These are phyloP conservation scores for Neelides sp. DNA, from an alignment of 1,140 invertebrate genomes.

Conservation along the genomic window DNA sequence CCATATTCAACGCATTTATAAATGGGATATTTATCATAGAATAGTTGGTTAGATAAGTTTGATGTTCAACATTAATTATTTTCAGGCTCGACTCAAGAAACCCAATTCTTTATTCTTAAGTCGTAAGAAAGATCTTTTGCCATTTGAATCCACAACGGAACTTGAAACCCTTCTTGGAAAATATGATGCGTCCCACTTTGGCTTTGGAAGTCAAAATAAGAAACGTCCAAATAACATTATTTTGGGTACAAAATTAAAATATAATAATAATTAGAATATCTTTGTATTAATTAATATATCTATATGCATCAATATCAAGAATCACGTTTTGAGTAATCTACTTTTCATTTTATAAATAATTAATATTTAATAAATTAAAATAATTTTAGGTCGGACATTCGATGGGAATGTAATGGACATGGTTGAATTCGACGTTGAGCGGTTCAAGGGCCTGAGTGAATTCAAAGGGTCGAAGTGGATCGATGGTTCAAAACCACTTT, in stretches of 20 bases:
- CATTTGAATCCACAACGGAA: slow-evolving; percentile 68
- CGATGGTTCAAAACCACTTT: slow-evolving; percentile 74
- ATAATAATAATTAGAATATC: slow-evolving; percentile 15
- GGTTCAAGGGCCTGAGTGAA: slow-evolving; percentile 61
- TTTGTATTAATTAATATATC: slow-evolving; percentile 3
- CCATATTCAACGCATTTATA: slow-evolving; percentile 7
- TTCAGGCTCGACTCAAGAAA: slow-evolving; percentile 67
- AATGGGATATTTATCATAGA: slow-evolving; percentile 1
- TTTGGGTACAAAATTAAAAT: slow-evolving; percentile 46
- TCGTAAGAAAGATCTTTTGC: slow-evolving; percentile 68
- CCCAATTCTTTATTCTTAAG: slow-evolving; percentile 62
- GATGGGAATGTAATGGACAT: slow-evolving; percentile 86
- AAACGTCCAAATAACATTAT: slow-evolving; percentile 88
- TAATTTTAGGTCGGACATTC: slow-evolving; percentile 59
- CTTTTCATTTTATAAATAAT: not conserved
- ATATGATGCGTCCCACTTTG: slow-evolving; percentile 75
- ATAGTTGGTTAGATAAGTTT: not conserved
- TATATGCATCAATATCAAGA: not conserved
- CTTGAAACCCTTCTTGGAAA: slow-evolving; percentile 77
- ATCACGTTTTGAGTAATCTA: not conserved
- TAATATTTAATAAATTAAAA: slow-evolving; percentile 16
- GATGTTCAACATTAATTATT: slow-evolving; percentile 24
- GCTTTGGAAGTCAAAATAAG: slow-evolving; percentile 80
- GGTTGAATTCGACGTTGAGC: slow-evolving; percentile 84
- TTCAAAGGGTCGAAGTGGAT: slow-evolving; percentile 69